Evolutionary conservation across 2,797 vertebrate genomes (phyloP), one percentile per base, ranked within the genome.

Genomic region (Aythya fuligula): DNA sequence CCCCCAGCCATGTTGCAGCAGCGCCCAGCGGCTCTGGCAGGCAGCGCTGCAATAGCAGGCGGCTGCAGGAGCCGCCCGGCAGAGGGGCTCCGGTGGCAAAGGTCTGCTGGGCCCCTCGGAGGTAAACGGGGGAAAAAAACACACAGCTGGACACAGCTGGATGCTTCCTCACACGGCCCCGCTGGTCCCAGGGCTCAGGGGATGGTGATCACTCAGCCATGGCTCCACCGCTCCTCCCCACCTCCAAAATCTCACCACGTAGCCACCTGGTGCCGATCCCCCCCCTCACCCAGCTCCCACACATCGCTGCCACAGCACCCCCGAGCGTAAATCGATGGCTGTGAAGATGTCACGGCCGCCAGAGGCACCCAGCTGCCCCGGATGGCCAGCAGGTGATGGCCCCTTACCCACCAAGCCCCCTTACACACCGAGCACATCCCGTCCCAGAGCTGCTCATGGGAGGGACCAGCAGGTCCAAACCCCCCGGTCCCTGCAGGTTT

Each of bases 1-100:
- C 64, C 87, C 90, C 92, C 93, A 93, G 95, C 95, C 95, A 96
- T 95, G 94, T 94, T 96, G 93, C 90, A 97, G 74, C 90, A 87
- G 95, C 73, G 94, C 78, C 67, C 74, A 96, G 89, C 91, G 94
- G 95, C 95, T 92, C 91, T 84, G 6, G 2, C 85, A 95, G 85
- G 77, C 92, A 92, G 90, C 0, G 22, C 91, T 92, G 91, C 89
- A 85, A 89, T 30, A 73, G 24, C 21, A 92, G 84, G 65, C 2
- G 22, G 95, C 80, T 85, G 75, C 84, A 1, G 5, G 58, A 89
- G 41, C 76, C 69, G 8, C 62, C 34, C 8, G 8, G 76, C 65
- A 66, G 49, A 78, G 49, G 49, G 43, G 22, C 4, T 58, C 9
- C 2, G 8, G 41, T 36, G 56, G 53, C 83, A 64, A 21, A 67